phyloP scores from a whole-genome alignment of 2,797 vertebrate species.

The Ispidina picta region DNA sequence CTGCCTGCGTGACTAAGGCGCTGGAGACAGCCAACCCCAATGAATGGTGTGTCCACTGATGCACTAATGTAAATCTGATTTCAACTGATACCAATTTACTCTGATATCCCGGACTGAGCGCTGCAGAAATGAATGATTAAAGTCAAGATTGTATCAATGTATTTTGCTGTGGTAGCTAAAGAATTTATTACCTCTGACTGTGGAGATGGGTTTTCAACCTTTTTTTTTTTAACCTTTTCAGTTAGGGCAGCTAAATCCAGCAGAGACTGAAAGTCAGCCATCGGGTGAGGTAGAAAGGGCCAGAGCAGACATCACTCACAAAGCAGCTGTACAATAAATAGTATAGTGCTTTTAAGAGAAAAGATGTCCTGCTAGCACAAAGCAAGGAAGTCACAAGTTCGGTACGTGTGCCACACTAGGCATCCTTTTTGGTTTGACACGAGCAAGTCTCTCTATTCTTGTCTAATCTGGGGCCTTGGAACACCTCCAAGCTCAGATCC shows the following conservation, averaged over 20 bases:
- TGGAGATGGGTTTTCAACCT: neutral
- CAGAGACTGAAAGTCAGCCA: neutral
- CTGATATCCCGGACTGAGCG: neutral
- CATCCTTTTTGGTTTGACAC: neutral
- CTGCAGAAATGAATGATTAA: slow-evolving; percentile 9
- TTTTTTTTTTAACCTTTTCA: neutral
- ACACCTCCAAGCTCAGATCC: neutral
- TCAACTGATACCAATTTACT: neutral
- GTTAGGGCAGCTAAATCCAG: slow-evolving; percentile 7
- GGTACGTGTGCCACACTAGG: neutral
- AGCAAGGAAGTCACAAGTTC: neutral
- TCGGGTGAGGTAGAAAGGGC: neutral
- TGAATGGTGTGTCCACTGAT: neutral
- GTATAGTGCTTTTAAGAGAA: neutral
- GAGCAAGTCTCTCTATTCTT: neutral
- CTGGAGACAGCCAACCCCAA: neutral
- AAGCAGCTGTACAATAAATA: neutral
- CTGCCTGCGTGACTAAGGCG: neutral
- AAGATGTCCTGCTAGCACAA: neutral
- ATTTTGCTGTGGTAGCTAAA: slow-evolving; percentile 12
- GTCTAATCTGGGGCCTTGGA: neutral
- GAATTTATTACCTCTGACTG: slow-evolving; percentile 16
- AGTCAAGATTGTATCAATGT: neutral
- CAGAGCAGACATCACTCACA: neutral
- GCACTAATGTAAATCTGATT: slow-evolving; percentile 13